Base-by-base conservation (phyloP, 2,797 vertebrate genomes). In the Ataeniobius toweri region DNA sequence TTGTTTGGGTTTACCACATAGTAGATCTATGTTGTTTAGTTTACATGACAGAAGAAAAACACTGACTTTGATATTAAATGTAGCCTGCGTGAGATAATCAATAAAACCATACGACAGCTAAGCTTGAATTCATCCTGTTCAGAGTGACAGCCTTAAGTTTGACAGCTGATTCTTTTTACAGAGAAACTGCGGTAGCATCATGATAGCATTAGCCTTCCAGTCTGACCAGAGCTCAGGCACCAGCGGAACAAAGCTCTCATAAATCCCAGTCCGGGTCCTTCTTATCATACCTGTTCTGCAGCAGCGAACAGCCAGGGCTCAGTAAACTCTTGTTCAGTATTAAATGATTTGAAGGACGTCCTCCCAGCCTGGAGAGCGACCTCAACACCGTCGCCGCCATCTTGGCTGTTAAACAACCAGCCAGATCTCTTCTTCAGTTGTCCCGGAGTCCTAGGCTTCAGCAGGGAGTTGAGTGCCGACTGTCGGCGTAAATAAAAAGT, bases 301-400 rank as follows among this genome's bases (percentile, higher is more conserved):
- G 88, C 8, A 95, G 86, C 59, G 79, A 76, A 48, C 94, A 95
- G 26, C 90, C 75, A 5, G 95, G 94, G 8, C 80, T 90, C 58
- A 91, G 61, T 20, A 85, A 31, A 83, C 83, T 89, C 75, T 58
- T 90, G 22, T 89, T 94, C 80, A 95, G 88, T 56, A 95, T 76
- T 20, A 93, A n/a, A 91, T 89, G 93, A 55, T 87, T 82, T 95
- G 95, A 96, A 96, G 95, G 96, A 95, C 96, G 95, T 94, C 94
- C 92, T 94, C 94, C 92, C 74, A 96, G 77, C 82, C 87, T 94
- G 1, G 76, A 71, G 5, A 96, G 89, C 95, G 94, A 95, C 95
- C 96, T 95, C 92, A 96, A 87, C 91, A 96, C 90, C 26, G 91
- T 93, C 75, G 92, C 93, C 82, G 95, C 95, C 96, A 96, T 96